These are phyloP conservation scores for Junco hyemalis DNA, from an alignment of 2,113 vertebrate genomes.

Conservation along the genomic window DNA sequence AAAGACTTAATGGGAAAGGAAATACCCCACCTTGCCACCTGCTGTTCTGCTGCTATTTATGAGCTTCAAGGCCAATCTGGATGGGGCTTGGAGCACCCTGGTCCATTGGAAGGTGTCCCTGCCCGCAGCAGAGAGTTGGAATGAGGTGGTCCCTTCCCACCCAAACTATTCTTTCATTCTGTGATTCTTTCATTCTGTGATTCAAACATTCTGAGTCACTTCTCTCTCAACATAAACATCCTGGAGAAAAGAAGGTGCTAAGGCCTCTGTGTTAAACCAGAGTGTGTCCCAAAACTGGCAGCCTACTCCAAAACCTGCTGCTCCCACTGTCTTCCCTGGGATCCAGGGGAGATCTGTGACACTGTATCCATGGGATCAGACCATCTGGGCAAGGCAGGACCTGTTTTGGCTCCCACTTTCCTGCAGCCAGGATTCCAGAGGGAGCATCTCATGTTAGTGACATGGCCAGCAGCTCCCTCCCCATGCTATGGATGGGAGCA, in stretches of 20 bases:
- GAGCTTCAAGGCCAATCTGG: not conserved
- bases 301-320: not conserved
- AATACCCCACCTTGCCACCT: not conserved
- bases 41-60: not conserved
- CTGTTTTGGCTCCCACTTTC: not conserved
- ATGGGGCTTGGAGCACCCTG: not conserved
- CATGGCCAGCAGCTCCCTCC: not conserved
- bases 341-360: not conserved
- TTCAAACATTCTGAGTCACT: not conserved
- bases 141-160: not conserved
- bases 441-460: accelerated
- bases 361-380: not conserved
- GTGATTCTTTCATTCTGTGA: not conserved
- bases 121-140: not conserved
- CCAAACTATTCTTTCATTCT: not conserved
- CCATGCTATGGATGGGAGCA: accelerated
- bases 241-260: not conserved
- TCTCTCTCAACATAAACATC: not conserved
- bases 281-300: not conserved
- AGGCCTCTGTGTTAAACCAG: not conserved
- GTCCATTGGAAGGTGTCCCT: not conserved
- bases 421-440: not conserved
- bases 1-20: not conserved
- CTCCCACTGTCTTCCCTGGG: not conserved
- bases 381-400: not conserved